phyloP scores from a whole-genome alignment of 2,113 vertebrate genomes.

The Balaeniceps rex region DNA sequence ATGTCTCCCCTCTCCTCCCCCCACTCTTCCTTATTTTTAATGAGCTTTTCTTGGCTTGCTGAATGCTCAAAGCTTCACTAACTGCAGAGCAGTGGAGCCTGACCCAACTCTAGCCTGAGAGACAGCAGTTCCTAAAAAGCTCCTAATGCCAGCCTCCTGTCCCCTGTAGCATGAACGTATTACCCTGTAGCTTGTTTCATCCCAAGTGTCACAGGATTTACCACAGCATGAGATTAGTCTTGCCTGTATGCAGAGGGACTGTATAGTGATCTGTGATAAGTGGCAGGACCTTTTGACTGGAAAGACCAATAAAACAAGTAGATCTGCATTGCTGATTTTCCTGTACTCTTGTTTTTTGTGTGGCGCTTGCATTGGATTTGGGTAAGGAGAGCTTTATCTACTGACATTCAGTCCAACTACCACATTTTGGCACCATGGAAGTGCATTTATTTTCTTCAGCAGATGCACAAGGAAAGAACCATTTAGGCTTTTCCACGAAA shows the following conservation, averaged over 20 bases:
- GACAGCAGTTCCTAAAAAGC: not conserved
- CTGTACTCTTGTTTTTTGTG: not conserved
- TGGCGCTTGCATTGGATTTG: not conserved
- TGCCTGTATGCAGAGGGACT: not conserved
- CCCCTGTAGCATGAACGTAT: not conserved
- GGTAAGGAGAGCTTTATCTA: not conserved
- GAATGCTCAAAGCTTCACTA: not conserved
- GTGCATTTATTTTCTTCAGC: not conserved
- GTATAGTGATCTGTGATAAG: not conserved
- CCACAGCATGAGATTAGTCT: not conserved
- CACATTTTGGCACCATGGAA: not conserved
- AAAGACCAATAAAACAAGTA: not conserved
- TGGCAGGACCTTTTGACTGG: not conserved
- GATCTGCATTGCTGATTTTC: not conserved
- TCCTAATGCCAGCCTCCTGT: not conserved
- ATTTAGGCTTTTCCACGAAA: not conserved
- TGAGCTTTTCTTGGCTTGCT: not conserved
- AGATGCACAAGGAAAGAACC: not conserved
- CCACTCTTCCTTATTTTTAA: not conserved
- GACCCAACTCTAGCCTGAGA: not conserved
- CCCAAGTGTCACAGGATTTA: not conserved
- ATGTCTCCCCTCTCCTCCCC: not conserved
- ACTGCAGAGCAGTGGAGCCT: not conserved
- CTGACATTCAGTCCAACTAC: not conserved
- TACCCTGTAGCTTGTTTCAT: not conserved